These are phyloP conservation scores for Platycercus adscitus DNA, from an alignment of 2,113 vertebrate genomes.

Conservation along the genomic window DNA sequence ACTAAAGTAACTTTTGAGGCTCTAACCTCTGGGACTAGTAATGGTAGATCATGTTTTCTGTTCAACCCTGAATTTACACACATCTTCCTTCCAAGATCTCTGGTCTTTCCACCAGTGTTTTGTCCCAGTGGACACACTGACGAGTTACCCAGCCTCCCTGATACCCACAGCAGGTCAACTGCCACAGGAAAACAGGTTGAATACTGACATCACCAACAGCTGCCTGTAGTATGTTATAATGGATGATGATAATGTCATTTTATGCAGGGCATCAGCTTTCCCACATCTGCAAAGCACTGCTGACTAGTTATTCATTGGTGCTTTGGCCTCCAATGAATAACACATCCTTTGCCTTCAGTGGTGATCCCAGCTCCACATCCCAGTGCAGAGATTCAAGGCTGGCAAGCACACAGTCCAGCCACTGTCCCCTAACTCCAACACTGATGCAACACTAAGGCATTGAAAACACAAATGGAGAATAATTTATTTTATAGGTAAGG, in stretches of 20 bases:
- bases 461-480: neutral
- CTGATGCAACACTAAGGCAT: neutral
- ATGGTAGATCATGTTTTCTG: neutral
- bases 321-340: fast-evolving
- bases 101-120: neutral
- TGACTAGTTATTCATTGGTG: neutral
- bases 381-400: neutral
- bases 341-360: fast-evolving
- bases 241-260: neutral
- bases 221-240: fast-evolving
- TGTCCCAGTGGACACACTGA: neutral
- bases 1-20: neutral
- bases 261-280: neutral
- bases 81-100: neutral
- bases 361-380: fast-evolving
- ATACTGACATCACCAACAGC: neutral
- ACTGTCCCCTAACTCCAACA: neutral
- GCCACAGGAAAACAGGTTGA: neutral
- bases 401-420: fast-evolving
- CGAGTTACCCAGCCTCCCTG: neutral
- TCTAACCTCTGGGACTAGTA: neutral
- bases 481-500: neutral
- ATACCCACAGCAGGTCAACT: neutral
- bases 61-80: neutral
- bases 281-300: neutral